Base-by-base conservation (phyloP, 2,113 vertebrate species). In the Rhombomys opimus region DNA sequence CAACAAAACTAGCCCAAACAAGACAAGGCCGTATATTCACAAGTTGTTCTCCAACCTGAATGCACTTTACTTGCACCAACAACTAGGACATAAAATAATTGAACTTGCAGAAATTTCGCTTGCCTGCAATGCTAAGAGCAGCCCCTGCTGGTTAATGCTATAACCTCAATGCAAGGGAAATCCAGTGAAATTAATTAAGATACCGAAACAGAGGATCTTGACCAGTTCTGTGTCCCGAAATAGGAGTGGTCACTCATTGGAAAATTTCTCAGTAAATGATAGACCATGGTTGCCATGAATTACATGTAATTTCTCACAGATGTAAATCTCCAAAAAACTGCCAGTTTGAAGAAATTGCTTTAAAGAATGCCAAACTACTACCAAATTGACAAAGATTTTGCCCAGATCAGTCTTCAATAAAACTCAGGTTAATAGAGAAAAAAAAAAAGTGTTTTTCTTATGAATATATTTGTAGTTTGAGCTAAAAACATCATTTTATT, bases 111-210 rank as follows among this genome's bases (percentile, higher is more conserved):
- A 94, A 97, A 95, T 82, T 95, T 54, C 95, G 77, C 88, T 92
- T 75, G 54, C 95, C 72, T 82, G 38, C 73, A 92, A 96, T 78
- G 96, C 94, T 95, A 96, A 97, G 86, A 98, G 97, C 96, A 96
- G 81, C 96, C 97, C 92, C 97, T 97, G 94, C 95, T 98, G 97
- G 95, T 85, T 93, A 80, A 32, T 89, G 73, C 61, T 59, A 65
- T 87, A 59, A 92, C 78, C 84, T 17, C 77, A 86, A 92, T 85
- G 67, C 2, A 77, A 89, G 35, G 4, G 85, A 96, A 77, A 77
- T 82, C 90, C 80, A 68, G 93, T 73, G 54, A 92, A 68, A 81
- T 32, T 93, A 65, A 41, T 57, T 94, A 90, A 81, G 93, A 80
- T 72, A 87, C 67, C 10, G 81, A 35, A 94, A 73, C 12, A 88